Conservation (phyloP, 1,140 invertebrate species). For the Cotesia chilonis region DNA sequence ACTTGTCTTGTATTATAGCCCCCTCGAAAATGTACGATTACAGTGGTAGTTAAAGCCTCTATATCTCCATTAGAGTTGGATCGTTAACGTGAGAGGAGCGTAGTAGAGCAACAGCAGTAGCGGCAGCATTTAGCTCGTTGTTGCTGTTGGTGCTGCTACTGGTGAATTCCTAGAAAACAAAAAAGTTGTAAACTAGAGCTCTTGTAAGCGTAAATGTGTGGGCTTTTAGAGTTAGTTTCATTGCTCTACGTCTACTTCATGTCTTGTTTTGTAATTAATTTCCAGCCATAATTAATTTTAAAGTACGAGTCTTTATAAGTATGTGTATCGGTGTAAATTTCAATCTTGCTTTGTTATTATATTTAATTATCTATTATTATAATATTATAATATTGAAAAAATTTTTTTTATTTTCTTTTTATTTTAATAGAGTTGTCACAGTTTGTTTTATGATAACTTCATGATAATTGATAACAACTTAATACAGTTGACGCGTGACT, state of each 20-base stretch:
- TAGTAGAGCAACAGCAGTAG: too few species aligned
- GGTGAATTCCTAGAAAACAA: constrained; percentile 34
- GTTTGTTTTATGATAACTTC: background rate
- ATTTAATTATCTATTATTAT: background rate
- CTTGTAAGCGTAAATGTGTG: constrained; percentile 2
- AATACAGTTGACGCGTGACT: background rate
- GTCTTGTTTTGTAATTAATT: constrained; percentile 16
- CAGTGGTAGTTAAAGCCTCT: constrained; percentile 32
- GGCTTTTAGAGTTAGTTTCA: background rate
- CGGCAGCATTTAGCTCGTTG: constrained; percentile 20
- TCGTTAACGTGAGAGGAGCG: constrained; percentile 30
- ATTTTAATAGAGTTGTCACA: background rate
- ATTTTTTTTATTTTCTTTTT: too few species aligned
- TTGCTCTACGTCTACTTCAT: constrained; percentile 6
- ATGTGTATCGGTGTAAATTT: background rate
- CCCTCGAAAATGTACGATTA: constrained; percentile 35
- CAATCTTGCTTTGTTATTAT: background rate
- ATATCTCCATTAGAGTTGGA: constrained; percentile 40
- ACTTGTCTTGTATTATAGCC: constrained; percentile 6
- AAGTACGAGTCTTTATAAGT: background rate
- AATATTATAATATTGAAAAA: too few species aligned
- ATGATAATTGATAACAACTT: too few species aligned
- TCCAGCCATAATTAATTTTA: constrained; percentile 4
- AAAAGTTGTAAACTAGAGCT: constrained; percentile 22
- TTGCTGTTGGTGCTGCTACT: too few species aligned